Evolutionary conservation across 2,113 vertebrate species (phyloP).

Genomic region (Gobiocypris rarus): DNA sequence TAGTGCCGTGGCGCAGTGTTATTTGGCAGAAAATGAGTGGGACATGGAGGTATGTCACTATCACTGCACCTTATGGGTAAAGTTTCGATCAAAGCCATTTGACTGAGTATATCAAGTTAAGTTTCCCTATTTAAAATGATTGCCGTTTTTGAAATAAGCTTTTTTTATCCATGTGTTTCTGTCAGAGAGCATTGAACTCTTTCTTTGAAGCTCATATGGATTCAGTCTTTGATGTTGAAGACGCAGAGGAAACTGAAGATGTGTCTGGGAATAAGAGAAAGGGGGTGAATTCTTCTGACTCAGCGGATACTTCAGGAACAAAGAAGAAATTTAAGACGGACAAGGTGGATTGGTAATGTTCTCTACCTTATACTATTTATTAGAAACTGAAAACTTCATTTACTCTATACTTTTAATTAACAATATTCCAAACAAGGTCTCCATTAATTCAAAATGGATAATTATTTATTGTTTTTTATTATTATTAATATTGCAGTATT

Average conservation of each 20-base stretch:
- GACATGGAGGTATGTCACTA: constrained; percentile 80
- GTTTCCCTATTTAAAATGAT: neutral
- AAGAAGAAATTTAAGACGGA: constrained; percentile 39
- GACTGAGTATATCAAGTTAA: neutral
- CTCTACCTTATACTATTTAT: neutral
- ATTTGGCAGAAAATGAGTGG: constrained; percentile 83
- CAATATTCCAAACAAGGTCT: too few relatives aligned
- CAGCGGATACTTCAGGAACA: neutral
- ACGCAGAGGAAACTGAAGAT: constrained; percentile 53
- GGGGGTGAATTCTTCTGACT: constrained; percentile 47
- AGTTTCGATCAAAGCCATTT: neutral
- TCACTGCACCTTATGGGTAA: neutral
- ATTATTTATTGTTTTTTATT: too few relatives aligned
- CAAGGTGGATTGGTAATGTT: constrained; percentile 28
- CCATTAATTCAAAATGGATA: too few relatives aligned
- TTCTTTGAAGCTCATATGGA: constrained; percentile 80
- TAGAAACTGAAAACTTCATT: neutral
- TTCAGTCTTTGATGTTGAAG: constrained; percentile 68
- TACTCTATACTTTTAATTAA: neutral
- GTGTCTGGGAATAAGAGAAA: constrained; percentile 59
- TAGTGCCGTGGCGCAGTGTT: constrained; percentile 76
- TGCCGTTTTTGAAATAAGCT: neutral
- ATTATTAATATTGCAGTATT: too few relatives aligned
- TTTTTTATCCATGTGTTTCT: neutral
- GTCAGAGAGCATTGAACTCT: constrained; percentile 75